phyloP scores from a whole-genome alignment of 2,888 invertebrate genomes.

The Cephus runcator region DNA sequence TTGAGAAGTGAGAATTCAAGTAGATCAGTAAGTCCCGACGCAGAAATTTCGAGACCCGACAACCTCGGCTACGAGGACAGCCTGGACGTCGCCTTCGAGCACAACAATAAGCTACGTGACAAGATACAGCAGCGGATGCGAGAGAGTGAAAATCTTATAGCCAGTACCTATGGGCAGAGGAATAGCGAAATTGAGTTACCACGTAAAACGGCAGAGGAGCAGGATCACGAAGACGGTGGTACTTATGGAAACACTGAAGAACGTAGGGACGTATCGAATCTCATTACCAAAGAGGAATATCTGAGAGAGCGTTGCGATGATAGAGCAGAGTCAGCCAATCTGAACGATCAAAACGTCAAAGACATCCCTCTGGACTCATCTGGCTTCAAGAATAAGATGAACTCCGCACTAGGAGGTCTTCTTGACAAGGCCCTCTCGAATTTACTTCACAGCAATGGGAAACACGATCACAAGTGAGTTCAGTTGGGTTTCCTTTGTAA shows the following conservation, averaged over 20 bases:
- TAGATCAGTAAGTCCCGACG: slow-evolving; percentile 51
- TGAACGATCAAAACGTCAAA: slow-evolving; percentile 20
- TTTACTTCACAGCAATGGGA: slow-evolving; percentile 56
- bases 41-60: slow-evolving; percentile 41
- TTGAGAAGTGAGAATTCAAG: slow-evolving; percentile 47
- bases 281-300: slow-evolving; percentile 32
- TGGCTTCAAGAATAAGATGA: slow-evolving; percentile 46
- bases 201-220: slow-evolving; percentile 19
- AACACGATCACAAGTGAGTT: slow-evolving; percentile 61
- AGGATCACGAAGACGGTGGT: slow-evolving; percentile 5
- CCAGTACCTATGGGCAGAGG: slow-evolving; percentile 51
- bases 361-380: slow-evolving; percentile 34
- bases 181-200: background rate
- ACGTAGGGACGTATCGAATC: slow-evolving; percentile 15
- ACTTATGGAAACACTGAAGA: background rate
- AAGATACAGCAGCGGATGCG: slow-evolving; percentile 62
- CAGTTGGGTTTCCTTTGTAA: background rate
- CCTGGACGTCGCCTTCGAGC: slow-evolving; percentile 61
- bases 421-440: slow-evolving; percentile 58
- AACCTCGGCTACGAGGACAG: slow-evolving; percentile 61
- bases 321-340: slow-evolving; percentile 10
- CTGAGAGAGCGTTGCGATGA: background rate
- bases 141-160: slow-evolving; percentile 59
- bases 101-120: slow-evolving; percentile 61
- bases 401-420: slow-evolving; percentile 46